Base-by-base conservation (phyloP, 2,888 invertebrate genomes). In the Heliconius ismenius region DNA sequence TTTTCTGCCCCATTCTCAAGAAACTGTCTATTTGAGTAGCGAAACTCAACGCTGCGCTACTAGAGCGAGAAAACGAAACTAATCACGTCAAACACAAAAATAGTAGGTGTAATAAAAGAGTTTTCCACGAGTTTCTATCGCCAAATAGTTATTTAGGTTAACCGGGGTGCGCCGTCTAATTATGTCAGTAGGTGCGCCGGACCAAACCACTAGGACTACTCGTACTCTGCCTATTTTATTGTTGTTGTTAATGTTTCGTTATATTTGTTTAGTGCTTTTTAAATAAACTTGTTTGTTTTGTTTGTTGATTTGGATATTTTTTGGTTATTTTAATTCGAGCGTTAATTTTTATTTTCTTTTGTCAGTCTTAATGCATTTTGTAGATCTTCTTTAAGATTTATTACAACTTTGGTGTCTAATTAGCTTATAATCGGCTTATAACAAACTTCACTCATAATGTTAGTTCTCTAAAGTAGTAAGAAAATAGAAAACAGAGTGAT, bases 111-210 rank as follows among this genome's bases (percentile, higher is more conserved):
- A 15, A 21, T 28, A 58, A 24, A 58, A 58, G 36, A 64, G 21
- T 63, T 70, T 43, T 73, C 32, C 65, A 65, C 39, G 24, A 60
- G 73, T 73, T 65, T 65, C 60, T 76, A 72, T 76, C 43, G 67
- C 70, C 76, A 65, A 65, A 73, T 24, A 36, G 76, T 65, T 73
- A 73, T 76, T 70, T 77, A 64, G 73, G 63, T 74, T 28, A 64
- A 65, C 15, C 63, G 21, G 70, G 77, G 77, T 74, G 77, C 77
- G 77, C 63, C 64, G 39, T 69, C 58, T 72, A 77, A 74, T 70
- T 70, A 26, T 77, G 77, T 77, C 74, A 77, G 36, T 32, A 63
- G 74, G 77, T 70, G 77, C 69, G 77, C 68, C 69, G n/a, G 69
- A 69, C 74, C 63, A 54, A 68, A 74, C 73, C 67, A 26, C 77